phyloP scores from a whole-genome alignment of 2,797 vertebrate genomes.

The Scolopax rusticola region DNA sequence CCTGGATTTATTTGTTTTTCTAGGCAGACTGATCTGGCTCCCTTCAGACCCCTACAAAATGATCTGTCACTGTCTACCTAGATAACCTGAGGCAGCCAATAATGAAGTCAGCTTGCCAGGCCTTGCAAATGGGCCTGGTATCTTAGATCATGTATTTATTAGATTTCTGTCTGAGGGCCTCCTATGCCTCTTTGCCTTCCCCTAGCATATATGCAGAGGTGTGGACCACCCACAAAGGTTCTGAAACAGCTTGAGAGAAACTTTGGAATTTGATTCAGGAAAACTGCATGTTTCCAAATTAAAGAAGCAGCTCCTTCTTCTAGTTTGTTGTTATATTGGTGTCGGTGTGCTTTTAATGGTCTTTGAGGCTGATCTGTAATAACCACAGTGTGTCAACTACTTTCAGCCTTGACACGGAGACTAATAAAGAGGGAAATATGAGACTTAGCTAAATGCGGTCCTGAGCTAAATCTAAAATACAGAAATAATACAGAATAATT shows the following conservation, averaged over 20 bases:
- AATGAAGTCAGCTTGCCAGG: conserved; percentile 69
- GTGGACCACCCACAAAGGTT: not conserved
- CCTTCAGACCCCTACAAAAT: conserved; percentile 53
- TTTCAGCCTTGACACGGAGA: not conserved
- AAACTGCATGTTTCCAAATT: not conserved
- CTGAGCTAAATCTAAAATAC: not conserved
- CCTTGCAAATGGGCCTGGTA: conserved; percentile 46
- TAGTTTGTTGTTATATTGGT: not conserved
- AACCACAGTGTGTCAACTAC: not conserved
- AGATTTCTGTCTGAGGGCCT: conserved; percentile 29
- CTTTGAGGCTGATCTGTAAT: not conserved
- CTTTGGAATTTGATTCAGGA: not conserved
- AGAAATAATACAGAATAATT: not conserved
- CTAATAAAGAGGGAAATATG: not conserved
- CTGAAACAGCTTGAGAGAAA: not conserved
- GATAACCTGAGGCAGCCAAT: conserved; percentile 63
- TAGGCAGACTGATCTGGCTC: conserved; percentile 67
- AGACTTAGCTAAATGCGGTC: not conserved
- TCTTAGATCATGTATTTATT: conserved; percentile 63
- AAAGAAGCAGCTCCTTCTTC: not conserved
- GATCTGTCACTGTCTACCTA: conserved; percentile 75
- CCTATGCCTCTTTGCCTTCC: not conserved
- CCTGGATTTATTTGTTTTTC: conserved; percentile 77
- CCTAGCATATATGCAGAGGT: rapidly evolving
- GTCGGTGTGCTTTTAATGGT: not conserved